Base-by-base conservation (phyloP, 2,113 vertebrate species). In the Coptodon bakossiorum region DNA sequence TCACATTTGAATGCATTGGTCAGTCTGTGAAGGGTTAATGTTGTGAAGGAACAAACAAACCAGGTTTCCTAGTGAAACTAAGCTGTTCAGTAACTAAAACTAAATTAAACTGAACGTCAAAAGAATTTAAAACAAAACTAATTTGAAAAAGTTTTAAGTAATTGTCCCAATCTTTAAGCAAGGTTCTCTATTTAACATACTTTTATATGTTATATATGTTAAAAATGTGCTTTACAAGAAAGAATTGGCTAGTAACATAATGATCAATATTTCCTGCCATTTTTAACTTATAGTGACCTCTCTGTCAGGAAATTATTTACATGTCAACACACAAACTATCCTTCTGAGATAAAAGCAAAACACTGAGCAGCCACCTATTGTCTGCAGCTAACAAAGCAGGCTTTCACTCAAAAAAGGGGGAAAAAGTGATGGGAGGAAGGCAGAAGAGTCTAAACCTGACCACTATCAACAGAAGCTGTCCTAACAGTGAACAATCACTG, bases 271-370 rank as follows among this genome's bases (percentile, higher is more conserved):
- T 54, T 80, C 17, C 56, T 40, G 16, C 68, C 56, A 68, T 40
- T 31, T 81, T 78, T 66, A 91, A 82, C 52, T 56, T 53, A 66
- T 17, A 9, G 66, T 66, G 79, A 90, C 90, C 88, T 82, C 52
- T 81, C n/a, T 8, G 86, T 76, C 38, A 57, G 68, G 4, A 84
- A 73, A 90, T 93, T 78, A 88, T 82, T 91, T 88, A 90, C 85
- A 91, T 34, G 91, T 88, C 91, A 90, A 68, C 88, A 90, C 86
- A 79, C 83, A 88, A 73, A 76, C 80, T 34, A 86, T 81, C 85
- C 80, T 14, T 85, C 68, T 50, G 56, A 78, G 29, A 63, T 78
- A 63, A 57, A 90, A 82, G 14, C 10, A 57, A 38, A 54, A 59
- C 22, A 3, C 14, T 38, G 88, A 53, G 45, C 31, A 24, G 24